A percentile compares a stretch with the other conserved stretches of the same genome.
These are phyloP conservation scores for Aculops lycopersici DNA, from an alignment of 1,140 invertebrate genomes.

Conservation along the genomic window DNA sequence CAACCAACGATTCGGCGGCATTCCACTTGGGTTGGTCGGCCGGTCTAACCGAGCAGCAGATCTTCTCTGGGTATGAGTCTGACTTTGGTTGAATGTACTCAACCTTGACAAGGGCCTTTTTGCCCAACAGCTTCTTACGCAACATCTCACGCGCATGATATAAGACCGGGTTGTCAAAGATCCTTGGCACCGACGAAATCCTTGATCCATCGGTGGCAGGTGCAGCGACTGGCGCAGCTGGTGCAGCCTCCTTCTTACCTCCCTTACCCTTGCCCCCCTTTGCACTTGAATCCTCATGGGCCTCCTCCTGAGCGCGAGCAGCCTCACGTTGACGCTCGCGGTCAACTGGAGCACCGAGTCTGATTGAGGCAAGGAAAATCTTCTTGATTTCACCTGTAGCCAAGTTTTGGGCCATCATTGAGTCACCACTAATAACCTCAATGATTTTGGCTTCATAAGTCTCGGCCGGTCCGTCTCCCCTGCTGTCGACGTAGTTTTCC, in stretches of 20 bases:
- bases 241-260: background rate
- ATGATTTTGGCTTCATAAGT: constrained; percentile 52
- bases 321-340: constrained; percentile 32
- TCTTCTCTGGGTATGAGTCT: constrained; percentile 73
- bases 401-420: constrained; percentile 39
- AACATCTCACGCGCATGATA: constrained; percentile 88
- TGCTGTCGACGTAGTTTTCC: constrained; percentile 31
- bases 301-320: background rate
- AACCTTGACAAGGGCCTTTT: constrained; percentile 57
- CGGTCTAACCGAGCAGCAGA: constrained; percentile 50
- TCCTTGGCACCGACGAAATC: constrained; percentile 30
- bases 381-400: constrained; percentile 47
- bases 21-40: constrained; percentile 28
- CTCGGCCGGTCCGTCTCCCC: constrained; percentile 19
- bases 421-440: constrained; percentile 78
- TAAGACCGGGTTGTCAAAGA: constrained; percentile 94
- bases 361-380: constrained; percentile 73
- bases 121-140: constrained; percentile 75
- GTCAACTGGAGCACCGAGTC: constrained; percentile 18
- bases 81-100: constrained; percentile 86
- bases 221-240: background rate
- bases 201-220: background rate
- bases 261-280: background rate
- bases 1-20: constrained; percentile 66
- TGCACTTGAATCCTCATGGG: background rate